Conservation (phyloP, 35 echinoderm and acorn worm species). For the Holothuria glaberrima region DNA sequence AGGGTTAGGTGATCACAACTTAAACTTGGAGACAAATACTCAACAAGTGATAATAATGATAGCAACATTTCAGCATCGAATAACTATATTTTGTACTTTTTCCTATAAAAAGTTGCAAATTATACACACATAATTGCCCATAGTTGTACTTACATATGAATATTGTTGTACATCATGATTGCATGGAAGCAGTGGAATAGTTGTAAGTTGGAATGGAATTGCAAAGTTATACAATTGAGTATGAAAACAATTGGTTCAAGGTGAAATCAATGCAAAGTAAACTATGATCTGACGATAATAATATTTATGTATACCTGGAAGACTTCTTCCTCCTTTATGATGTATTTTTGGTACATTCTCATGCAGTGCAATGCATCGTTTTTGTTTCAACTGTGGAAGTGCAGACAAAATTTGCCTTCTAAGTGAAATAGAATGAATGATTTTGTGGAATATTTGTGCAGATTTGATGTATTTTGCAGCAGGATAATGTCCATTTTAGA, state of each 20-base stretch:
- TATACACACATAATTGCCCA: not conserved
- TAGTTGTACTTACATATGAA: not conserved
- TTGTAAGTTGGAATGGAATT: not conserved
- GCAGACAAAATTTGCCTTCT: not conserved
- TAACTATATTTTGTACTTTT: not conserved
- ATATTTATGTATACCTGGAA: not conserved
- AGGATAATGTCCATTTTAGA: not conserved
- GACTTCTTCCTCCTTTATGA: not conserved
- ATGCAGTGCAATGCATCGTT: too few species aligned
- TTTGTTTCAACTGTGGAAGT: too few species aligned
- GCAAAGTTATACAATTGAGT: too few species aligned
- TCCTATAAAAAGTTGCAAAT: not conserved
- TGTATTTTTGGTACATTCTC: too few species aligned
- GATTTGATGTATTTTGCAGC: slow-evolving; percentile 2
- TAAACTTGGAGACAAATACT: too few species aligned
- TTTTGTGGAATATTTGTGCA: not conserved
- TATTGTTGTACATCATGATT: not conserved
- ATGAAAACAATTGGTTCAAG: too few species aligned
- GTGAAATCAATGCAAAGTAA: too few species aligned
- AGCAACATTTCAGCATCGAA: not conserved
- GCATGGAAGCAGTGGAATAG: too few species aligned
- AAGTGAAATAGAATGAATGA: not conserved
- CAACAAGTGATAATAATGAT: too few species aligned
- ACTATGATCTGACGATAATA: not conserved
- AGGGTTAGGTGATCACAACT: too few species aligned